phyloP scores from a whole-genome alignment of 2,113 vertebrate species.

The Ciconia maguari region DNA sequence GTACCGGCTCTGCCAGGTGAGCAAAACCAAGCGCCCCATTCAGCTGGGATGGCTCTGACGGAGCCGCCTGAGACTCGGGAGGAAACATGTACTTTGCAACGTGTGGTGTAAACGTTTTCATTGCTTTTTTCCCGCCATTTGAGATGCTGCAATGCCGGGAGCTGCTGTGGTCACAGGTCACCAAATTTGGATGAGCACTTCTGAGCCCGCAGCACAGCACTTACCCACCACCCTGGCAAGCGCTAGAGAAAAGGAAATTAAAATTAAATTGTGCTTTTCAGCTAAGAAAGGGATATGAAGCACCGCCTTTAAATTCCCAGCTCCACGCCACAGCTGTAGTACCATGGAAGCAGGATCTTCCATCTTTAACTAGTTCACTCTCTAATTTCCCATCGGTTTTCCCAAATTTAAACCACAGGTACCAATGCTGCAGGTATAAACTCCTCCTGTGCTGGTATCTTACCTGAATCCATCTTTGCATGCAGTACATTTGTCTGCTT shows the following conservation, averaged over 20 bases:
- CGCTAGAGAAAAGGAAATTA: neutral
- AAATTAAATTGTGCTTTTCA: neutral
- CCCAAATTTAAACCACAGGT: neutral
- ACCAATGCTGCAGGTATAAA: neutral
- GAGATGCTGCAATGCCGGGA: fast-evolving
- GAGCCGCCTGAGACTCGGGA: neutral
- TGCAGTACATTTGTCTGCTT: constrained; percentile 82
- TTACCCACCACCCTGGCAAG: neutral
- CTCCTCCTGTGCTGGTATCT: neutral
- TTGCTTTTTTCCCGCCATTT: neutral
- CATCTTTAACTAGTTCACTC: neutral
- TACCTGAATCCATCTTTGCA: constrained; percentile 90
- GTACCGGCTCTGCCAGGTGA: neutral
- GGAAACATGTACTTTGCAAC: neutral
- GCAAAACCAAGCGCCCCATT: neutral
- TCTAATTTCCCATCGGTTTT: neutral
- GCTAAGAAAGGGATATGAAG: neutral
- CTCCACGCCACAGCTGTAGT: neutral
- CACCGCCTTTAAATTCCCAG: neutral
- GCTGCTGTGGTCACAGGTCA: neutral
- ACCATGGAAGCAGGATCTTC: neutral
- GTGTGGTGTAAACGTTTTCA: neutral
- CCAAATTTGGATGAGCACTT: neutral
- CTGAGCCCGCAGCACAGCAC: neutral
- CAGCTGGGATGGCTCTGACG: neutral